Conservation (phyloP, 2,797 vertebrate genomes). For the Danionella dracula region DNA sequence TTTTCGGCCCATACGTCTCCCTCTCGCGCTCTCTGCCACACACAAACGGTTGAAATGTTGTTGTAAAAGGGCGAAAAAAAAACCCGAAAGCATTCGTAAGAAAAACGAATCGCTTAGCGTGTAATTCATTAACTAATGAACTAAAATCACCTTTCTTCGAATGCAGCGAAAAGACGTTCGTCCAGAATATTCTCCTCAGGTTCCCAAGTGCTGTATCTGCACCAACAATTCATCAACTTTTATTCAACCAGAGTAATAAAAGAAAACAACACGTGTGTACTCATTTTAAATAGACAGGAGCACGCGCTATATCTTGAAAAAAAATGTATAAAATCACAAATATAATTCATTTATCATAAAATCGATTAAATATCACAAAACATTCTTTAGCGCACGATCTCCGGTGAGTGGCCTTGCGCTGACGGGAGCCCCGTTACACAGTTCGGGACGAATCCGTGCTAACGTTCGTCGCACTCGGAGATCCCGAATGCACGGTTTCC, state of each 20-base stretch:
- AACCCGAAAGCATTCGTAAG: too few species aligned
- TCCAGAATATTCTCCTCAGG: slow-evolving; percentile 97
- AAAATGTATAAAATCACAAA: too few species aligned
- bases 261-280: background rate
- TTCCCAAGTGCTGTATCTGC: slow-evolving; percentile 96
- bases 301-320: background rate
- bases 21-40: slow-evolving; percentile 76
- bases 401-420: slow-evolving; percentile 5
- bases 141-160: slow-evolving; percentile 88
- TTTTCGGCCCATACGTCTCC: slow-evolving; percentile 84
- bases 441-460: slow-evolving; percentile 9
- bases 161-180: slow-evolving; percentile 87
- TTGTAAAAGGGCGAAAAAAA: too few species aligned
- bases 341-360: too few species aligned
- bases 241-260: background rate
- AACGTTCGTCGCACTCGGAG: slow-evolving; percentile 8
- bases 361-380: too few species aligned
- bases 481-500: background rate
- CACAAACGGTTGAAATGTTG: too few species aligned
- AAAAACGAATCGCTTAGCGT: too few species aligned
- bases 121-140: slow-evolving; percentile 19
- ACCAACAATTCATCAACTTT: slow-evolving; percentile 29
- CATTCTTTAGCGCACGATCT: too few species aligned
- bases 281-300: background rate
- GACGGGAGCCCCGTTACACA: slow-evolving; percentile 29